Evolutionary conservation across 2,888 invertebrate genomes (phyloP).

Genomic region (Dasysyrphus albostriatus): DNA sequence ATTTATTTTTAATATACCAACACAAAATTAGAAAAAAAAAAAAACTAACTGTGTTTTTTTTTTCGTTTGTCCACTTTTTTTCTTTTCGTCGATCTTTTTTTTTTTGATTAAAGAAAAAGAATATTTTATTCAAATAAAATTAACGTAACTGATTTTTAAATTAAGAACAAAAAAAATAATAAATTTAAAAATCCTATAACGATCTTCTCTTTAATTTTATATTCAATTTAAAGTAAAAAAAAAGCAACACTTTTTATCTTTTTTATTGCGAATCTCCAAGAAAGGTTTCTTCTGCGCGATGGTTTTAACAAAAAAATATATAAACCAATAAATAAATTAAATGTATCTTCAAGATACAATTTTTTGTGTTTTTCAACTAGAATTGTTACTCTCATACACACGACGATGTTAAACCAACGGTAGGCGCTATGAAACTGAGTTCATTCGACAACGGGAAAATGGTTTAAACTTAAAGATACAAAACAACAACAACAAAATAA

Average conservation of each 20-base stretch:
- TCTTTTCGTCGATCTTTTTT: constrained; percentile 16
- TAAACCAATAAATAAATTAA: constrained; percentile 22
- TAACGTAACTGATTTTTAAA: constrained; percentile 34
- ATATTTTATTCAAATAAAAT: constrained; percentile 30
- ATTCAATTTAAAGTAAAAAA: constrained; percentile 1
- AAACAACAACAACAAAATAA: constrained; percentile 56
- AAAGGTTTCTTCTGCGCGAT: constrained; percentile 60
- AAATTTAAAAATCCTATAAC: constrained; percentile 46
- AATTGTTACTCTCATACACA: constrained; percentile 30
- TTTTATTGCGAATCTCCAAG: constrained; percentile 18
- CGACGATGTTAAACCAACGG: constrained; percentile 81
- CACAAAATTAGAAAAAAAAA: constrained; percentile 4
- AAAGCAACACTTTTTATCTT: constrained; percentile 12
- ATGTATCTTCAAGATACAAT: constrained; percentile 34
- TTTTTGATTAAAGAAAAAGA: background rate
- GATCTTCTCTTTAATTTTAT: constrained; percentile 40
- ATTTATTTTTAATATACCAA: constrained; percentile 13
- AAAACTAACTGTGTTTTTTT: background rate
- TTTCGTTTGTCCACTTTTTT: constrained; percentile 25
- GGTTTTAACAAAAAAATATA: constrained; percentile 23
- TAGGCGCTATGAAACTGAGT: constrained; percentile 81
- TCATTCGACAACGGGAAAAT: constrained; percentile 66
- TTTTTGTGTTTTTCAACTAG: constrained; percentile 22
- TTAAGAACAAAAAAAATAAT: constrained; percentile 28
- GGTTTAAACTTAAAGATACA: constrained; percentile 68